Base-by-base conservation (phyloP, 2,888 invertebrate species). In the Camponotus fellah region DNA sequence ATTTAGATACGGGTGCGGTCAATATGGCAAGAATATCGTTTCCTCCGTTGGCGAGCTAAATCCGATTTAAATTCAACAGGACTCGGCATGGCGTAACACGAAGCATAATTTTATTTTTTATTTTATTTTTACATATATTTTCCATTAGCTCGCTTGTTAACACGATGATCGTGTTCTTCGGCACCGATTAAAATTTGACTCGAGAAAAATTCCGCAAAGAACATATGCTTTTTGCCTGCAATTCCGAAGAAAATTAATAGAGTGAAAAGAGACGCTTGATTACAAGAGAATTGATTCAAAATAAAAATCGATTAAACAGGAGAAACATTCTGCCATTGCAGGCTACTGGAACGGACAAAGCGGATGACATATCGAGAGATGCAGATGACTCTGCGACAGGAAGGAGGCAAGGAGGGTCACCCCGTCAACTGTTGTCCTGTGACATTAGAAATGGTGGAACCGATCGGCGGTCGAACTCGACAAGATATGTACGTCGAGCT, bases 391-490 rank as follows among this genome's bases (percentile, higher is more conserved):
- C 95, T 97, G 90, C 95, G 96, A 84, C 94, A 95, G 85, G 96
- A 96, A 93, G 95, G 96, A 60, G 95, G 95, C 92, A 95, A 94
- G 91, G 94, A 94, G 82, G 94, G 96, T 93, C 89, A 87, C 77
- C 95, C 95, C 49, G 96, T 96, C 84, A 97, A 98, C 93, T 98
- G 98, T 95, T 98, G 98, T 95, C 98, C 98, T 62, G 96, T 97
- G 43, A 96, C 97, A 72, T 95, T 96, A 91, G 97, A 97, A 94
- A 97, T 97, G 96, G 96, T 97, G 87, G 97, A 97, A 92, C 98
- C 98, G 72, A 96, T 96, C 86, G 97, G 97, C 76, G 98, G 98
- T 89, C 96, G 96, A 87, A 98, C 97, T 91, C 96, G 96, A 91
- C 96, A 97, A 89, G 97, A 96, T 83, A 96, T 96, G 92, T 97